Conservation (phyloP, 2,888 invertebrate species). For the Torymus aiolomorphi region DNA sequence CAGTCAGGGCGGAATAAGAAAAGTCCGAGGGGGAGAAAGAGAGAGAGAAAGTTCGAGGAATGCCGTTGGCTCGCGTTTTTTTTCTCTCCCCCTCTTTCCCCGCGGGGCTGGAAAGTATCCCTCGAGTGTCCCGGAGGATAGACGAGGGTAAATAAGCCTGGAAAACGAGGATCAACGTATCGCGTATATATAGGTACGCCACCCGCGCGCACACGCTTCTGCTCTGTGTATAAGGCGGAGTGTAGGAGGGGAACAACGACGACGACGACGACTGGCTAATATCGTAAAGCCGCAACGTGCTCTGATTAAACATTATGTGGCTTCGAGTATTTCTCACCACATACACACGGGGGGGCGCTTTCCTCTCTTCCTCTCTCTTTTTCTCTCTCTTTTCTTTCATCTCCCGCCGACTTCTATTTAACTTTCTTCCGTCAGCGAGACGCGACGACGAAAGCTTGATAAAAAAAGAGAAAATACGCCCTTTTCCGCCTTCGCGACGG, state of each 20-base stretch:
- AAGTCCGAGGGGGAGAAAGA: constrained; percentile 3
- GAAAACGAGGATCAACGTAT: constrained; percentile 53
- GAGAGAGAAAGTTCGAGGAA: constrained; percentile 35
- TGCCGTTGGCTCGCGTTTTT: neutral
- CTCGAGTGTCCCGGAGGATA: constrained; percentile 56
- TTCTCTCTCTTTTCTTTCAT: constrained; percentile 21
- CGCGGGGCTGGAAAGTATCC: constrained; percentile 57
- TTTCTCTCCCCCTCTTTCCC: neutral
- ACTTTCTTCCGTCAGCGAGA: constrained; percentile 25
- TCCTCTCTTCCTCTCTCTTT: constrained; percentile 8
- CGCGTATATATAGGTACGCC: neutral
- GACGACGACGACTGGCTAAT: constrained; percentile 66
- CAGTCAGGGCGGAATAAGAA: neutral
- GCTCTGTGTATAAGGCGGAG: neutral
- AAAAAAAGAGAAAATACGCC: constrained; percentile 31
- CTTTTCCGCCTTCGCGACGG: constrained; percentile 1
- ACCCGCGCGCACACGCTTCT: constrained; percentile 5
- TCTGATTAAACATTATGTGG: constrained; percentile 75
- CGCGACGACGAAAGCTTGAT: constrained; percentile 17
- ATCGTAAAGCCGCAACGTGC: constrained; percentile 75
- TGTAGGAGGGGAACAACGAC: constrained; percentile 25
- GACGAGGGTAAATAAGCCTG: constrained; percentile 57
- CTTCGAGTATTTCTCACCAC: constrained; percentile 68
- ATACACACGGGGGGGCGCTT: constrained; percentile 32
- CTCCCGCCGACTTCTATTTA: constrained; percentile 43